phyloP scores from a whole-genome alignment of 1,140 invertebrate genomes.

The Capitella teleta region DNA sequence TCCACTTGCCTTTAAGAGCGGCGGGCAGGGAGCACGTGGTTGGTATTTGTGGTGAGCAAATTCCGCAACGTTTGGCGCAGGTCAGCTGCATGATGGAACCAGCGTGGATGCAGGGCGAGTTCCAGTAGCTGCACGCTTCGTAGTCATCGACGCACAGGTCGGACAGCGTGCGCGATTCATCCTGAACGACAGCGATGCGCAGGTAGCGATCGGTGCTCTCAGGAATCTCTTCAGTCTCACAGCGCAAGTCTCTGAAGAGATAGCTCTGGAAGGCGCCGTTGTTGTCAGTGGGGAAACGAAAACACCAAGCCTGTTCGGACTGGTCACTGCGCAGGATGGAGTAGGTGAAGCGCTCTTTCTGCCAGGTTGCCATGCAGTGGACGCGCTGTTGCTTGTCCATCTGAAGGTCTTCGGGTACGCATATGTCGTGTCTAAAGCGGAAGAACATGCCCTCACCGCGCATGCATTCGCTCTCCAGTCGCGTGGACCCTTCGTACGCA shows the following conservation, averaged over 20 bases:
- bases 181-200: neutral
- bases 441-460: slow-evolving; percentile 8
- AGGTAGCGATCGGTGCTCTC: neutral
- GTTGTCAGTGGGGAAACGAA: neutral
- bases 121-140: slow-evolving; percentile 6
- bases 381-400: slow-evolving; percentile 3
- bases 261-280: neutral
- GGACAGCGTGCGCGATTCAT: neutral
- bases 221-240: neutral
- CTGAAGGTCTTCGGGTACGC: slow-evolving; percentile 3
- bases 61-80: slow-evolving; percentile 4
- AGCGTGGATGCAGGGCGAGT: neutral
- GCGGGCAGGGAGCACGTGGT: slow-evolving; percentile 1
- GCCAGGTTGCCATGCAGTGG: slow-evolving; percentile 9
- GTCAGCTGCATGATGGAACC: slow-evolving; percentile 3
- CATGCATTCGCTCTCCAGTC: slow-evolving; percentile 10
- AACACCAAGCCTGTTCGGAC: neutral
- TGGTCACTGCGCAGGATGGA: slow-evolving; percentile 1
- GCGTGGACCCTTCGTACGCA: slow-evolving; percentile 3
- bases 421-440: slow-evolving; percentile 5
- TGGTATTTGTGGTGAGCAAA: slow-evolving; percentile 1
- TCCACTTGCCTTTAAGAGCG: neutral
- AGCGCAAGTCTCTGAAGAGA: slow-evolving; percentile 3
- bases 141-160: slow-evolving; percentile 10
- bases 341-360: neutral